These are phyloP conservation scores for Notiomystis cincta DNA, from an alignment of 2,113 vertebrate species.

Conservation along the genomic window DNA sequence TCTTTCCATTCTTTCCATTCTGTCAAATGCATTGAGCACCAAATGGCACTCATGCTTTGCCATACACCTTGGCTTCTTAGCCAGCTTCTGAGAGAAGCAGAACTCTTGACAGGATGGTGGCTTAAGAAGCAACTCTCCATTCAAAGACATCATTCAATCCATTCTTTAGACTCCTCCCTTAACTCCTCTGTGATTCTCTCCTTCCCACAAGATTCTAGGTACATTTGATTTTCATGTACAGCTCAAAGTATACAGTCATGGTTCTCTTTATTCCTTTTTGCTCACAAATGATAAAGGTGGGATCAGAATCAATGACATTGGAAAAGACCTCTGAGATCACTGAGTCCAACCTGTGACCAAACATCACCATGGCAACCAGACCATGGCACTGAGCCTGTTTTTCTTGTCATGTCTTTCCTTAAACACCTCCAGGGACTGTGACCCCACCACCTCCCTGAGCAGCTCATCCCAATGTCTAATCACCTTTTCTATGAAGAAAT, in stretches of 20 bases:
- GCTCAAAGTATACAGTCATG: background rate
- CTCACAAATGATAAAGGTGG: rapidly evolving
- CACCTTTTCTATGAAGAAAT: background rate
- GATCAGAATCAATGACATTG: background rate
- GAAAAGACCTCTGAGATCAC: background rate
- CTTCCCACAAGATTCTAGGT: background rate
- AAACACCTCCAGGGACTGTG: rapidly evolving
- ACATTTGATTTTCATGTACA: background rate
- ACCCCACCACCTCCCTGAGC: background rate
- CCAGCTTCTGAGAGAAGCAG: background rate
- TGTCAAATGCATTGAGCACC: background rate
- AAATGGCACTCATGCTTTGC: background rate
- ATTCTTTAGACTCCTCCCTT: background rate
- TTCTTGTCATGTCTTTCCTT: background rate
- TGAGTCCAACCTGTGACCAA: rapidly evolving
- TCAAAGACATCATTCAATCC: background rate
- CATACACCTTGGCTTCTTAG: background rate
- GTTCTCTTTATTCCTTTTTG: background rate
- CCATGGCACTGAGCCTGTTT: background rate
- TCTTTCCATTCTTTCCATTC: background rate
- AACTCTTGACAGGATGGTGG: background rate
- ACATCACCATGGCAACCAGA: background rate
- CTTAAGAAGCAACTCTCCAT: background rate
- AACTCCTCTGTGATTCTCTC: background rate
- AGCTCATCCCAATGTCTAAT: background rate